Conservation (phyloP, 2,888 invertebrate species). For the Cephus rjabovi region DNA sequence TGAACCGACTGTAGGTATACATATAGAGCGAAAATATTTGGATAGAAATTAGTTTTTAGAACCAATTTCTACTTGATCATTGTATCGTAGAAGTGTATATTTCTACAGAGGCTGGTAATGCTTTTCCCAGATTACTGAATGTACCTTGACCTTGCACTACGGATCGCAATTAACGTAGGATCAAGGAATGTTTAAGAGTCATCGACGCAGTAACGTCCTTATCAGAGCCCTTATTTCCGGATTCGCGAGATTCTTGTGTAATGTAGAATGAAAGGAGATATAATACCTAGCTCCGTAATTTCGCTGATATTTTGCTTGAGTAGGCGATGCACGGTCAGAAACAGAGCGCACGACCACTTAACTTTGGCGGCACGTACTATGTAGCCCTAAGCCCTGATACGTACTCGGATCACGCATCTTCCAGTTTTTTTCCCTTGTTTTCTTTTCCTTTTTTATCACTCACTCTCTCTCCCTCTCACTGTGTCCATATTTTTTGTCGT, state of each 20-base stretch:
- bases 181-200: background rate
- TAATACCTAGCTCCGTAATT: background rate
- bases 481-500: background rate
- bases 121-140: background rate
- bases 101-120: background rate
- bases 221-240: background rate
- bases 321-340: conserved; percentile 5
- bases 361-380: conserved; percentile 46
- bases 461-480: conserved; percentile 16
- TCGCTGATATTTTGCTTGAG: conserved; percentile 2
- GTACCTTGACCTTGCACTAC: background rate
- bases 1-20: background rate
- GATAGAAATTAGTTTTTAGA: background rate
- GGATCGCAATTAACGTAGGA: background rate
- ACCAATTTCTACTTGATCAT: background rate
- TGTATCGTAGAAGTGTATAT: background rate
- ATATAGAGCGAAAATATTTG: background rate
- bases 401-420: conserved; percentile 49
- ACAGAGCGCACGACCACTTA: conserved; percentile 33
- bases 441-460: conserved; percentile 11
- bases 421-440: conserved; percentile 19
- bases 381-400: conserved; percentile 47
- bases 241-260: background rate
- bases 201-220: background rate
- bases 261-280: background rate